phyloP scores from a whole-genome alignment of 2,888 invertebrate genomes.

The Leptarthrus brevirostris region DNA sequence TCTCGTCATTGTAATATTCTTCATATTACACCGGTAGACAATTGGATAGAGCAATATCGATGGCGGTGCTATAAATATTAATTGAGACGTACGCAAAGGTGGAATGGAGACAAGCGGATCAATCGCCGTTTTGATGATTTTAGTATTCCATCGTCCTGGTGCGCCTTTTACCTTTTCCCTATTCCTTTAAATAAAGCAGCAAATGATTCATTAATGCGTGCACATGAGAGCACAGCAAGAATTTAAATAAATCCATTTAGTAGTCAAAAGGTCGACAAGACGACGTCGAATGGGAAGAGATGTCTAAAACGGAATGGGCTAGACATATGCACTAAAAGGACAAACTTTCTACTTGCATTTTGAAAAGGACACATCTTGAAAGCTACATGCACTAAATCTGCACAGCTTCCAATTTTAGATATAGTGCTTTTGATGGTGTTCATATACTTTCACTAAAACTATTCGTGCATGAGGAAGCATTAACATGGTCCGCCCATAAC shows the following conservation, averaged over 20 bases:
- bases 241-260: background rate
- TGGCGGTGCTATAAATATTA: slow-evolving; percentile 42
- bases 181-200: background rate
- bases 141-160: background rate
- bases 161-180: background rate
- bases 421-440: background rate
- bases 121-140: background rate
- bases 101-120: background rate
- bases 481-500: slow-evolving; percentile 21
- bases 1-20: slow-evolving; percentile 25
- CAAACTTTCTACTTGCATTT: slow-evolving; percentile 6
- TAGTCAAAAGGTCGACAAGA: background rate
- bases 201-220: too few species aligned
- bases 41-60: slow-evolving; percentile 48
- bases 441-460: background rate
- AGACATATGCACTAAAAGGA: background rate
- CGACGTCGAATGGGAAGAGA: too few species aligned
- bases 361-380: background rate
- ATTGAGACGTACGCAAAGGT: slow-evolving; percentile 25
- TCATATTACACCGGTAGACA: slow-evolving; percentile 35
- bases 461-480: slow-evolving; percentile 27
- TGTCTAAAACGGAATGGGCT: too few species aligned
- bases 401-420: slow-evolving; percentile 17
- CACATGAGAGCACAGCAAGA: background rate
- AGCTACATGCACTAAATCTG: slow-evolving; percentile 1